A percentile compares a stretch with the other conserved stretches of the same genome.
phyloP scores from a whole-genome alignment of 2,888 invertebrate species.

The Pyrrhosoma nymphula region DNA sequence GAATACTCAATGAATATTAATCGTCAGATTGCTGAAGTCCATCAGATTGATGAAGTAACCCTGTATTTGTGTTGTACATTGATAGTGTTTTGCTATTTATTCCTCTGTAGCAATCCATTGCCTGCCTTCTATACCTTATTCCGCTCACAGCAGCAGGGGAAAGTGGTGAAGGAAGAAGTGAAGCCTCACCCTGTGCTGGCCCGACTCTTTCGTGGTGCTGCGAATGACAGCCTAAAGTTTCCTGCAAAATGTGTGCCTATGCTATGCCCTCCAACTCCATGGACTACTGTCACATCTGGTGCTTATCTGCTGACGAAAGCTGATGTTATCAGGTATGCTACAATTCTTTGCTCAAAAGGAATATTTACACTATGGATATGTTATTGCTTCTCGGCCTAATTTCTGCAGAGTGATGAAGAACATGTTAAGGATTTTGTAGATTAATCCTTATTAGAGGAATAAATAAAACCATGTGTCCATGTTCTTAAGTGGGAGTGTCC shows the following conservation, averaged over 20 bases:
- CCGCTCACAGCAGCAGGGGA: conserved; percentile 80
- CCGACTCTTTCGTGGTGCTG: conserved; percentile 85
- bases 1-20: too few relatives aligned
- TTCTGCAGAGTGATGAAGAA: neutral
- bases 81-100: neutral
- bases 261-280: conserved; percentile 91
- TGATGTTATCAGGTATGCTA: conserved; percentile 80
- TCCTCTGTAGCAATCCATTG: conserved; percentile 81
- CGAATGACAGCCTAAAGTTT: conserved; percentile 85
- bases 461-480: too few relatives aligned
- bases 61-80: too few relatives aligned
- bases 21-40: too few relatives aligned
- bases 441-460: too few relatives aligned
- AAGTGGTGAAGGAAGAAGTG: conserved; percentile 77
- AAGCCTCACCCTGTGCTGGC: conserved; percentile 91
- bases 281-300: conserved; percentile 85
- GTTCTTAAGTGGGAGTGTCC: too few relatives aligned
- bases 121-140: conserved; percentile 91
- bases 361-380: neutral
- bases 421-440: too few relatives aligned
- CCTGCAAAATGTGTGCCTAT: conserved; percentile 85
- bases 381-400: neutral
- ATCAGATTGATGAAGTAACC: too few relatives aligned
- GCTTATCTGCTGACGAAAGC: conserved; percentile 88
- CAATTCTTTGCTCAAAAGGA: conserved; percentile 62